A percentile compares a stretch with the other conserved stretches of the same genome.
Conservation (phyloP, 2,113 vertebrate species). For the Rhea americana region DNA sequence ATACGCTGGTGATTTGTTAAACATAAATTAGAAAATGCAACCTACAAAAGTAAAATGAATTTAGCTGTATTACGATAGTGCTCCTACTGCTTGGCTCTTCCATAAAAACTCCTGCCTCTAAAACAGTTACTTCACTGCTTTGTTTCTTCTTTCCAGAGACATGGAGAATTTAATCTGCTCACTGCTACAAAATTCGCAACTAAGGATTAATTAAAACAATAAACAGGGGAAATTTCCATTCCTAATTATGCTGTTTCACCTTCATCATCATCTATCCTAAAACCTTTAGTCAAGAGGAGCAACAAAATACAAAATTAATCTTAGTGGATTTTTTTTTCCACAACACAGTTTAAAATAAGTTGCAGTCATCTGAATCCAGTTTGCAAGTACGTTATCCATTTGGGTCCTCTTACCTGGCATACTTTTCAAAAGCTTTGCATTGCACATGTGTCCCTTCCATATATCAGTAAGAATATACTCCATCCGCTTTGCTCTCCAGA, state of each 20-base stretch:
- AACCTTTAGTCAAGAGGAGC: neutral
- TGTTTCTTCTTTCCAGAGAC: neutral
- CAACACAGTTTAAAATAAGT: neutral
- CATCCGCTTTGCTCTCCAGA: slow-evolving; percentile 97
- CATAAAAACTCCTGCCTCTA: no score
- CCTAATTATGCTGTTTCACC: neutral
- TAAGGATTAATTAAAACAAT: neutral
- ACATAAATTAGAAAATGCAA: no score
- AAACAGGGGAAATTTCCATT: neutral
- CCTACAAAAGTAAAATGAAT: no score
- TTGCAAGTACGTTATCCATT: neutral
- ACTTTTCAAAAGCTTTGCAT: slow-evolving; percentile 91
- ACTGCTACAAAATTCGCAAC: neutral
- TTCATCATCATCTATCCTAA: neutral
- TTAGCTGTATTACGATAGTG: no score
- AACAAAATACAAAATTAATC: neutral
- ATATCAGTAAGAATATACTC: slow-evolving; percentile 98
- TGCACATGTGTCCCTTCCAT: slow-evolving; percentile 99
- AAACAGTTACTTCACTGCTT: no score
- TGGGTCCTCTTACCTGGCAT: slow-evolving; percentile 85
- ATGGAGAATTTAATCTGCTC: neutral
- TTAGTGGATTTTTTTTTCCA: neutral
- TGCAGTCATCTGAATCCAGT: neutral
- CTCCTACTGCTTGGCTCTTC: no score
- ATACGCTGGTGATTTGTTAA: no score